Evolutionary conservation across 2,113 vertebrate species (phyloP).

Genomic region (Osmerus mordax): DNA sequence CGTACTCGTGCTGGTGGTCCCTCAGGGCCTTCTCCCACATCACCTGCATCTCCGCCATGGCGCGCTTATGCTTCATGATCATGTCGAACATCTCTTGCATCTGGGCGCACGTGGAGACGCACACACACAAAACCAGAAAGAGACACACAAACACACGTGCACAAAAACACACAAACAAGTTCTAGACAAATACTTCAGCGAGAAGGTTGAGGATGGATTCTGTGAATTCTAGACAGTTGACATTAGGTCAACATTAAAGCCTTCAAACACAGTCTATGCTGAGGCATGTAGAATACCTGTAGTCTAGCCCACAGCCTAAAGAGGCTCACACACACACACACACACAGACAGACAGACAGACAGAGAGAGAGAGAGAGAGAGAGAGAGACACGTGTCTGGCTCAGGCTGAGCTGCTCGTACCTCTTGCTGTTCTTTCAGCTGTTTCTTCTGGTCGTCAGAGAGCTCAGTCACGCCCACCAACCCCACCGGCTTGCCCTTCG

Average conservation of each 20-base stretch:
- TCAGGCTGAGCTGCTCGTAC: constrained; percentile 54
- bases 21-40: constrained; percentile 92
- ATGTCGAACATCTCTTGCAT: constrained; percentile 99
- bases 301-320: no score
- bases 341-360: background rate
- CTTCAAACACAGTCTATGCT: no score
- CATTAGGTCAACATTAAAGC: no score
- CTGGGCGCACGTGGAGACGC: constrained; percentile 50
- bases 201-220: no score
- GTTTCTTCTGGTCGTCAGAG: constrained; percentile 92
- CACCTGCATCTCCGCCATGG: constrained; percentile 95
- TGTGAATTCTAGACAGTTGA: no score
- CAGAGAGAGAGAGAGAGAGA: background rate
- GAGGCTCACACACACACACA: no score
- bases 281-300: no score
- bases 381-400: background rate
- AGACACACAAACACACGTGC: background rate
- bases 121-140: background rate
- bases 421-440: constrained; percentile 97
- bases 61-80: constrained; percentile 96
- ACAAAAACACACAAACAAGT: background rate
- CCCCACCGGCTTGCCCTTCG: constrained; percentile 92
- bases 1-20: constrained; percentile 92
- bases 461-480: constrained; percentile 94
- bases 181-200: no score